A percentile compares a stretch with the other conserved stretches of the same genome.
These are phyloP conservation scores for Aegypius monachus DNA, from an alignment of 2,113 vertebrate species.

Conservation along the genomic window DNA sequence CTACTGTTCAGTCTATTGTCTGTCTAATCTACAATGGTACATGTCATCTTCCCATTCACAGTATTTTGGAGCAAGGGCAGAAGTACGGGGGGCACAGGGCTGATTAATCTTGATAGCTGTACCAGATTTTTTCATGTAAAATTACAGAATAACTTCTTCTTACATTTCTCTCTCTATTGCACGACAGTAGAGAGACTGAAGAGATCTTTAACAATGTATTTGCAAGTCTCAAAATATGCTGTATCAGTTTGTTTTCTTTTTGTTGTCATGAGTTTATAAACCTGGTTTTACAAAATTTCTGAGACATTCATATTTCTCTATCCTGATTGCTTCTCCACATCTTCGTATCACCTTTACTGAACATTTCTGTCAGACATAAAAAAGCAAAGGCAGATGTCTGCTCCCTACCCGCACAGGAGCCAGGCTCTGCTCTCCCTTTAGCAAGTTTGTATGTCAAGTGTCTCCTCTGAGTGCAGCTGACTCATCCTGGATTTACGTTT, in stretches of 20 bases:
- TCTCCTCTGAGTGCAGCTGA: background rate
- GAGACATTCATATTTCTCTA: background rate
- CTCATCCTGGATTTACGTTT: background rate
- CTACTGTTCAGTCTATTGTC: accelerated
- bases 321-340: background rate
- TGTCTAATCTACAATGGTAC: accelerated
- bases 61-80: background rate
- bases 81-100: background rate
- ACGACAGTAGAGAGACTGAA: background rate
- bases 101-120: background rate
- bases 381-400: background rate
- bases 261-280: background rate
- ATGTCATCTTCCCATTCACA: accelerated
- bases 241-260: background rate
- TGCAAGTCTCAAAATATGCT: background rate
- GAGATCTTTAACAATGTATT: background rate
- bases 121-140: background rate
- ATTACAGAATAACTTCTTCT: background rate
- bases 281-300: background rate
- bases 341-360: background rate
- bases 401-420: background rate
- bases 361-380: too few species aligned
- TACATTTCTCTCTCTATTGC: background rate
- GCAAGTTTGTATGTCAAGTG: background rate
- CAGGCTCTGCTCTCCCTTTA: background rate